These are phyloP conservation scores for Paralichthys olivaceus DNA, from an alignment of 2,113 vertebrate genomes.

Conservation along the genomic window DNA sequence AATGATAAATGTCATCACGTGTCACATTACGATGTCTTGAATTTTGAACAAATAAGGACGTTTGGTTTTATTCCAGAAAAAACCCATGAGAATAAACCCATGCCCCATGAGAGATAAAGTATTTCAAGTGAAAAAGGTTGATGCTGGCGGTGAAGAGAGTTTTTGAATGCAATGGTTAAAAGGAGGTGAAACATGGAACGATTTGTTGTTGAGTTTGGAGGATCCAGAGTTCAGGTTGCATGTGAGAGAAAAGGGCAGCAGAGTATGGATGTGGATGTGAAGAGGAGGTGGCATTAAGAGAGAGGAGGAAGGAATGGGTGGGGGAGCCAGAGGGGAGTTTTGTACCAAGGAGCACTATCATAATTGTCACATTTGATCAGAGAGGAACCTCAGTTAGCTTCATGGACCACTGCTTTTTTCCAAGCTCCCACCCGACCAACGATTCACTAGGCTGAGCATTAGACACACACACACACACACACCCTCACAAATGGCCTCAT, in stretches of 20 bases:
- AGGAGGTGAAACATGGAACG: background rate
- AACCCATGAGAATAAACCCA: background rate
- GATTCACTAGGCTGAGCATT: constrained; percentile 46
- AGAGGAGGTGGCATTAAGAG: constrained; percentile 54
- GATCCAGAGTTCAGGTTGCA: constrained; percentile 12
- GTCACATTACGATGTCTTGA: background rate
- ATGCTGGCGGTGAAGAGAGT: background rate
- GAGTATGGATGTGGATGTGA: constrained; percentile 27
- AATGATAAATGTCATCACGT: too few species aligned
- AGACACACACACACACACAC: constrained; percentile 38
- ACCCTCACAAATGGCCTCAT: constrained; percentile 13
- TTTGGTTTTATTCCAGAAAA: background rate
- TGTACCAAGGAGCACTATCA: constrained; percentile 71
- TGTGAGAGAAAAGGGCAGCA: constrained; percentile 49
- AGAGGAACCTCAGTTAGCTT: constrained; percentile 66
- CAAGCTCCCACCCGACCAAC: constrained; percentile 46
- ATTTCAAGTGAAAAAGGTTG: background rate
- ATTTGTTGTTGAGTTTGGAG: background rate
- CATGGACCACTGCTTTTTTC: constrained; percentile 67
- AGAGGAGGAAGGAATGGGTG: constrained; percentile 35
- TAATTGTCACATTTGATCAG: constrained; percentile 83
- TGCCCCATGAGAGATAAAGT: background rate
- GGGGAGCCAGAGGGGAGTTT: constrained; percentile 62
- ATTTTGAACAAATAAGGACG: too few species aligned
- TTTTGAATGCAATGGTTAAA: background rate